Conservation (phyloP, 2,113 vertebrate species). For the Climacteris rufus region DNA sequence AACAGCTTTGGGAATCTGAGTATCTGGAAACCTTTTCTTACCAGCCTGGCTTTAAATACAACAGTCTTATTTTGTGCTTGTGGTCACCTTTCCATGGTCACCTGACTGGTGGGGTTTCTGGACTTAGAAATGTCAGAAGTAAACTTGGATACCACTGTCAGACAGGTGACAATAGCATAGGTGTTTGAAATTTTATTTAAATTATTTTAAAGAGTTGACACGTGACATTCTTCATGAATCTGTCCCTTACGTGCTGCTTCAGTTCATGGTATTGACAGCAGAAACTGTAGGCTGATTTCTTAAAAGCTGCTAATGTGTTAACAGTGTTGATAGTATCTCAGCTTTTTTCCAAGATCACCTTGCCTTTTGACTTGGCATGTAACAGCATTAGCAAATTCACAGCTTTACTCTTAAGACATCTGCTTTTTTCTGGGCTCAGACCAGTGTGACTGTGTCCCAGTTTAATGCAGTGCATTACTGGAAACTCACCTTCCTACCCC, state of each 20-base stretch:
- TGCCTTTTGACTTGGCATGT: not conserved
- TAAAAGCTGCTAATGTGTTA: not conserved
- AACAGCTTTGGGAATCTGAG: not conserved
- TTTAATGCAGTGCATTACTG: not conserved
- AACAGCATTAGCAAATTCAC: not conserved
- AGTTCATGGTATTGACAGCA: not conserved
- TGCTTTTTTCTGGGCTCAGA: not conserved
- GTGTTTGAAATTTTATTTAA: not conserved
- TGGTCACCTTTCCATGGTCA: not conserved
- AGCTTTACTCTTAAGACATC: not conserved
- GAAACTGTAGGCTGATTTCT: not conserved
- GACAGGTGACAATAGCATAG: not conserved
- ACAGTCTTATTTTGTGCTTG: accelerated
- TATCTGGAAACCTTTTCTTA: not conserved
- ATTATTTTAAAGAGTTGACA: not conserved
- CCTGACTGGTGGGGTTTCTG: not conserved
- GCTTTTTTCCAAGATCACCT: not conserved
- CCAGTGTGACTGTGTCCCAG: not conserved
- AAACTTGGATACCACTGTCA: not conserved
- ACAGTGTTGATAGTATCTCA: not conserved
- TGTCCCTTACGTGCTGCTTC: not conserved
- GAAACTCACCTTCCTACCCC: not conserved
- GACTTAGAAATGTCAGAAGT: not conserved
- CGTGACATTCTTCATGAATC: not conserved
- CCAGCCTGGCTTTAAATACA: not conserved